Conservation (phyloP, 2,888 invertebrate species). For the Sclerodermus sp. region DNA sequence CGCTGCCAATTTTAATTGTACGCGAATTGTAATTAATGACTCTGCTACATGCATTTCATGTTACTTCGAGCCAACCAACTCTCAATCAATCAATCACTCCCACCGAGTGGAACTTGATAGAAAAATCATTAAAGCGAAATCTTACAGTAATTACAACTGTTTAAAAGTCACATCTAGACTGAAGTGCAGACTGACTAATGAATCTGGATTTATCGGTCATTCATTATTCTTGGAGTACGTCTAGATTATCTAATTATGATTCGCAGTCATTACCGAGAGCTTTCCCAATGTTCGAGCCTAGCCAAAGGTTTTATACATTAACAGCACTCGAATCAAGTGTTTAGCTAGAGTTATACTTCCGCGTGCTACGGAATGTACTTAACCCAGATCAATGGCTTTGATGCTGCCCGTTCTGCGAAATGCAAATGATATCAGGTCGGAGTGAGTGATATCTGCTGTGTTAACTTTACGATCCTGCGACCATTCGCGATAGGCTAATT, state of each 20-base stretch:
- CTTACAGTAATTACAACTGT: no score
- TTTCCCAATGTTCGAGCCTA: background rate
- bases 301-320: background rate
- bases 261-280: background rate
- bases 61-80: no score
- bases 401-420: constrained; percentile 20
- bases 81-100: no score
- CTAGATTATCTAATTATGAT: no score
- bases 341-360: constrained; percentile 19
- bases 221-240: background rate
- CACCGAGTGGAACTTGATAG: no score
- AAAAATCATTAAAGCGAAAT: no score
- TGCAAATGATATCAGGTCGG: constrained; percentile 17
- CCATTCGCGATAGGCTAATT: no score
- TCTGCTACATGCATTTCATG: no score
- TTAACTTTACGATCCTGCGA: background rate
- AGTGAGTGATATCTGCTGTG: constrained; percentile 14
- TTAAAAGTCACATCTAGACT: background rate
- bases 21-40: no score
- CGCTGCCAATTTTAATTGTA: no score
- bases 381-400: constrained; percentile 25
- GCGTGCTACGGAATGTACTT: constrained; percentile 17
- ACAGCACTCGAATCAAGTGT: background rate
- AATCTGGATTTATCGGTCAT: constrained; percentile 1
- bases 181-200: constrained; percentile 1